These are phyloP conservation scores for Paramuricea clavata DNA, from an alignment of 92 coral and sea anemone genomes.

Conservation along the genomic window DNA sequence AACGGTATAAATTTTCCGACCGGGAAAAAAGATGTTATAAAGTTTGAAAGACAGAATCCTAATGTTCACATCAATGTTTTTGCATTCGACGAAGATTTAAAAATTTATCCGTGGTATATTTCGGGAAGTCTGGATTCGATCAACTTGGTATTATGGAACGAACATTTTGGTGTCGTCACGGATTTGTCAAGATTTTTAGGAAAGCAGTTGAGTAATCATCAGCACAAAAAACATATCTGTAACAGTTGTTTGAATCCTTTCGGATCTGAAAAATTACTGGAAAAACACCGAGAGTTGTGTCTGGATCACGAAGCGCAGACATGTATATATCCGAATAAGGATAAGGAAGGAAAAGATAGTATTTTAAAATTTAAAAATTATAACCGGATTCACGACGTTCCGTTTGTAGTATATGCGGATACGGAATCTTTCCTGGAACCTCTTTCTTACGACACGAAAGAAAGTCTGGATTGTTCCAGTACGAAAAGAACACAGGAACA, in stretches of 20 bases:
- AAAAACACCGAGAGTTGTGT: neutral
- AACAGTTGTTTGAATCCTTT: neutral
- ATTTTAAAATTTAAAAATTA: neutral
- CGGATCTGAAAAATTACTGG: neutral
- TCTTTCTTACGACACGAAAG: no score
- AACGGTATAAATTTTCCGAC: neutral
- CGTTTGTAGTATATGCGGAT: no score
- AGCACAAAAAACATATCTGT: neutral
- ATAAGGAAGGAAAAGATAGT: neutral
- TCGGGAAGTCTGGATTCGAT: neutral
- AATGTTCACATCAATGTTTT: no score
- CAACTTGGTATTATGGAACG: neutral
- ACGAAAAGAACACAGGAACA: no score
- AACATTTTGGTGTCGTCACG: neutral
- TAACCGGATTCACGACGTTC: no score
- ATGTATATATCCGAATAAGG: neutral
- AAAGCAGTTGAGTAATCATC: neutral
- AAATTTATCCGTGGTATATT: neutral
- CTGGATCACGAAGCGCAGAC: neutral
- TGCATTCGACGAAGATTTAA: no score
- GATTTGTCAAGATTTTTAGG: neutral
- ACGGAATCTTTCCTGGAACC: no score
- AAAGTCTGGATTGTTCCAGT: no score
- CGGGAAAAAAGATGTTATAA: no score
- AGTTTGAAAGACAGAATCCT: no score